Conservation (phyloP, 2,888 invertebrate genomes). For the Drosophila antonietae region DNA sequence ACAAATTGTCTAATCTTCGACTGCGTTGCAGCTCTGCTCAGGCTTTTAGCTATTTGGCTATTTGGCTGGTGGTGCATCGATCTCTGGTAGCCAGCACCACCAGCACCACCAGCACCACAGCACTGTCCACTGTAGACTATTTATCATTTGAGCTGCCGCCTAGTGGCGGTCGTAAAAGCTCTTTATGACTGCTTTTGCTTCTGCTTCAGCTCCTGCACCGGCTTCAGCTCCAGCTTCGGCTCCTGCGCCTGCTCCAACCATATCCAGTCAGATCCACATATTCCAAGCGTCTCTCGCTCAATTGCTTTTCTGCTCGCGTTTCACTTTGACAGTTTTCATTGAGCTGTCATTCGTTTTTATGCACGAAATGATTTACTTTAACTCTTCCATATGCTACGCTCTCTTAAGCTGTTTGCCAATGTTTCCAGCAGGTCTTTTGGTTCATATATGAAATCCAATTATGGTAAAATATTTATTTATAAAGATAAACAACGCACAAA, state of each 20-base stretch:
- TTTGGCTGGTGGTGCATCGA: conserved; percentile 41
- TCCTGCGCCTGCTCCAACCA: not conserved
- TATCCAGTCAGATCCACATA: conserved; percentile 3
- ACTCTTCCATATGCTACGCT: not conserved
- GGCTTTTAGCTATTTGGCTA: conserved; percentile 2
- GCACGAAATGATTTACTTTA: conserved; percentile 37
- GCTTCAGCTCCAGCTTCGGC: conserved; percentile 39
- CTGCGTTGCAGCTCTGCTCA: conserved; percentile 10
- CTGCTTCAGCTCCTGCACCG: conserved; percentile 20
- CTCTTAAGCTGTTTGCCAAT: not conserved
- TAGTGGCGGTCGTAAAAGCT: conserved; percentile 66
- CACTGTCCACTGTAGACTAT: conserved; percentile 70
- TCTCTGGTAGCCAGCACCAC: conserved; percentile 67
- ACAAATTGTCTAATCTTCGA: conserved; percentile 79
- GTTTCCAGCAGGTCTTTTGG: not conserved
- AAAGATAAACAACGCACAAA: too few species aligned
- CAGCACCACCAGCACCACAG: conserved; percentile 36
- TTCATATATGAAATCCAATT: not conserved
- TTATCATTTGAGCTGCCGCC: conserved; percentile 74
- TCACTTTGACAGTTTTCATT: conserved; percentile 32
- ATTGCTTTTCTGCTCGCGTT: conserved; percentile 18
- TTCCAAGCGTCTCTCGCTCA: conserved; percentile 16
- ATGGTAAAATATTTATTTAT: too few species aligned
- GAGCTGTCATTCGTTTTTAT: conserved; percentile 38
- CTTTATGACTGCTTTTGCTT: conserved; percentile 72